Evolutionary conservation across 2,888 invertebrate genomes (phyloP).

Genomic region (Drepana falcataria): DNA sequence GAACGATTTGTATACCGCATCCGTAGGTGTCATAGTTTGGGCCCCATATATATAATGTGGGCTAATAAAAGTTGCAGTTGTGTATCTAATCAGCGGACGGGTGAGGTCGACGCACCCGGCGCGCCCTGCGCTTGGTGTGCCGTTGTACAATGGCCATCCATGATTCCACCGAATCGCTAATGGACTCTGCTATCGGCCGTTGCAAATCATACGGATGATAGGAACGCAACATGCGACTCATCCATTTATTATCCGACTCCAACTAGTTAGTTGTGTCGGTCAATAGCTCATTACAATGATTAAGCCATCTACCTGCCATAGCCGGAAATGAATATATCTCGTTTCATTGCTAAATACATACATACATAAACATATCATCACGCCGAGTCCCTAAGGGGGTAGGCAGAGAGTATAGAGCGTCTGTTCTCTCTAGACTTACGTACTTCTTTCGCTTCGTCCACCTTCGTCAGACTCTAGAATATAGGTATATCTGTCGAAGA

Average conservation of each 20-base stretch:
- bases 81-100: constrained; percentile 49
- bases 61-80: constrained; percentile 46
- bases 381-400: no score
- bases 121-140: constrained; percentile 23
- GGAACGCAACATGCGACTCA: neutral
- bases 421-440: no score
- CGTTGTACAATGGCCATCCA: constrained; percentile 2
- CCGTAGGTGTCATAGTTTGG: neutral
- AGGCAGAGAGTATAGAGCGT: no score
- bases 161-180: neutral
- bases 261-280: no score
- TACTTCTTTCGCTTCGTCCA: no score
- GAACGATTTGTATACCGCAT: neutral
- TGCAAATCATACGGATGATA: neutral
- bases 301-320: no score
- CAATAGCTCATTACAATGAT: no score
- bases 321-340: no score
- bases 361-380: no score
- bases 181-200: neutral
- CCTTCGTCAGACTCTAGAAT: no score
- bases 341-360: no score
- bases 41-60: constrained; percentile 12
- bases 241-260: neutral
- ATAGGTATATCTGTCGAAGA: no score
- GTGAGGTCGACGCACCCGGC: constrained; percentile 44